Conservation (phyloP, 2,113 vertebrate species). For the Gracilinanus agilis region DNA sequence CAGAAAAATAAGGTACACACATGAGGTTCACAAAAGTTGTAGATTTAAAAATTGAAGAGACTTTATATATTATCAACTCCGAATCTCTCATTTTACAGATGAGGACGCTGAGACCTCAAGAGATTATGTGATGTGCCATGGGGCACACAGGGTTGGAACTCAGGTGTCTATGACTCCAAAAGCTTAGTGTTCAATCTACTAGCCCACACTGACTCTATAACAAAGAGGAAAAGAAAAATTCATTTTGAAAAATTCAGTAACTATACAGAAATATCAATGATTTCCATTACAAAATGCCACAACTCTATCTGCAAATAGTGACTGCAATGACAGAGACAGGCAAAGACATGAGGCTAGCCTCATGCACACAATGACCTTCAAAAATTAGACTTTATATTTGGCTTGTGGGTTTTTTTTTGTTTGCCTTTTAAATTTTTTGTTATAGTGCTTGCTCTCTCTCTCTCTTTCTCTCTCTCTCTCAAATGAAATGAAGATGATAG, state of each 20-base stretch:
- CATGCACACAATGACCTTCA: neutral
- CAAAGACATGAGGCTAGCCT: neutral
- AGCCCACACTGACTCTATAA: neutral
- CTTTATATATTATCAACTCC: neutral
- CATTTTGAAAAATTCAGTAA: neutral
- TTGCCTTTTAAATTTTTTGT: slow-evolving; percentile 12
- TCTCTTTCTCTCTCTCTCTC: slow-evolving; percentile 40
- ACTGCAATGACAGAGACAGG: neutral
- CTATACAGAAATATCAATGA: neutral
- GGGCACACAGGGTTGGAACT: neutral
- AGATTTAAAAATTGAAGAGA: neutral
- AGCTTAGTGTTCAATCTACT: neutral
- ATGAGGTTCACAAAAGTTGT: neutral
- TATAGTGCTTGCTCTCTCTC: slow-evolving; percentile 17
- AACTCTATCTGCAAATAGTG: neutral
- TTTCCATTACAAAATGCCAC: neutral
- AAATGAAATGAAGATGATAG: slow-evolving; percentile 53
- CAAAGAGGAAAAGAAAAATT: neutral
- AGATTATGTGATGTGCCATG: neutral
- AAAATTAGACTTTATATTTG: slow-evolving; percentile 24
- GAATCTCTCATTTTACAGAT: neutral
- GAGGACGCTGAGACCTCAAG: neutral
- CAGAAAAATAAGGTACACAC: neutral
- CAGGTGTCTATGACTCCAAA: neutral
- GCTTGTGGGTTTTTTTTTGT: neutral